Base-by-base conservation (phyloP, 2,113 vertebrate species). In the Paracanthobrama guichenoti region DNA sequence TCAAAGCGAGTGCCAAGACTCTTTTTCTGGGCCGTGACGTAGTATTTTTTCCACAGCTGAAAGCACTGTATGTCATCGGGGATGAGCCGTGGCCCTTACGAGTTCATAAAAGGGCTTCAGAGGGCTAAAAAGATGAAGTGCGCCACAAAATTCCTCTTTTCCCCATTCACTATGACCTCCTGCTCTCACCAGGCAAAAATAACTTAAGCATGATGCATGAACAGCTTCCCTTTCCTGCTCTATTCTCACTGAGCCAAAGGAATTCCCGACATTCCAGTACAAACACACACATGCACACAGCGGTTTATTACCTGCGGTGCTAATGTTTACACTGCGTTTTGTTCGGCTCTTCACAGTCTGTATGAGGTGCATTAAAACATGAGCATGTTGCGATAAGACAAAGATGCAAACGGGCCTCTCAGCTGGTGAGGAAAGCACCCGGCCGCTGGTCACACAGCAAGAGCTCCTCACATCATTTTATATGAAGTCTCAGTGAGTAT, bases 131-230 rank as follows among this genome's bases (percentile, higher is more conserved):
- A 82, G 82, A 89, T 87, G 84, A 92, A 89, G 77, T 92, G 91
- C 88, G 89, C 75, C 82, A 86, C 86, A 90, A 88, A 73, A 91
- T 93, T 91, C 92, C 90, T 84, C 88, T 90, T 91, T 89, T 91
- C 90, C 91, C 90, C 75, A 85, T 87, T 90, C 84, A 84, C 85
- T 46, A 85, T 79, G 86, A 94, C 88, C 92, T 84, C 66, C 91
- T 89, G 93, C 90, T 90, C 90, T 83, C n/a, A 88, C 87, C 44
- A 82, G 91, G 92, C 91, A 95, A 94, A 95, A 96, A 96, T 94
- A 96, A 91, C 93, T 87, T 88, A 83, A 7, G 94, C 92, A 88
- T 72, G 87, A 46, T 86, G 88, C 88, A 88, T 83, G 74, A 91
- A 87, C 85, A 75, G 92, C 86, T 95, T 95, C 92, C 92, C 93